phyloP scores from a whole-genome alignment of 2,113 vertebrate species.

The Heteronetta atricapilla region DNA sequence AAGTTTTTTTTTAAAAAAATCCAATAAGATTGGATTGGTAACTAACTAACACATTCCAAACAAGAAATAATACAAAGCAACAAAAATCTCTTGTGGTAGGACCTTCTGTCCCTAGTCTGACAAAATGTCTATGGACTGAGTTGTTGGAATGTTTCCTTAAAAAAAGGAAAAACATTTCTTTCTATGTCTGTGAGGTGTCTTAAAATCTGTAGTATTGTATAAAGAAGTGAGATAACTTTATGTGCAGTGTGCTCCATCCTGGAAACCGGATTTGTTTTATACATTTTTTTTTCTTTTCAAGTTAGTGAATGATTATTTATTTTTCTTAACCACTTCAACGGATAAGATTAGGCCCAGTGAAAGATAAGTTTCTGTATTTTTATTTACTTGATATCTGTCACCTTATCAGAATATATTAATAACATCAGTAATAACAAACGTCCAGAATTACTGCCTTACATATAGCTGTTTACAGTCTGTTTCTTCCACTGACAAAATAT shows the following conservation, averaged over 20 bases:
- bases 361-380: not conserved
- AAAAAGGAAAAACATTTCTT: not conserved
- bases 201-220: not conserved
- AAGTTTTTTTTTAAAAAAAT: not conserved
- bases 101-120: not conserved
- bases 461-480: not conserved
- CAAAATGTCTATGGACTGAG: not conserved
- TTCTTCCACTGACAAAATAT: constrained; percentile 28
- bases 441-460: not conserved
- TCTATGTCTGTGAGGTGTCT: not conserved
- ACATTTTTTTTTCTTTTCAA: constrained; percentile 9
- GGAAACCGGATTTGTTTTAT: not conserved
- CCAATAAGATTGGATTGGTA: too few relatives aligned
- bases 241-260: not conserved
- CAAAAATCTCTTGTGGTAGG: not conserved
- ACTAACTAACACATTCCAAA: not conserved
- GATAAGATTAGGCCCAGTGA: not conserved
- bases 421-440: not conserved
- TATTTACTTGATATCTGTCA: not conserved
- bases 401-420: not conserved
- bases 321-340: not conserved
- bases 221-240: not conserved
- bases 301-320: not conserved
- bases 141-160: not conserved
- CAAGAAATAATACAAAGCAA: not conserved